A percentile compares a stretch with the other conserved stretches of the same genome.
These are phyloP conservation scores for Melanostoma mellinum DNA, from an alignment of 2,888 invertebrate species.

Conservation along the genomic window DNA sequence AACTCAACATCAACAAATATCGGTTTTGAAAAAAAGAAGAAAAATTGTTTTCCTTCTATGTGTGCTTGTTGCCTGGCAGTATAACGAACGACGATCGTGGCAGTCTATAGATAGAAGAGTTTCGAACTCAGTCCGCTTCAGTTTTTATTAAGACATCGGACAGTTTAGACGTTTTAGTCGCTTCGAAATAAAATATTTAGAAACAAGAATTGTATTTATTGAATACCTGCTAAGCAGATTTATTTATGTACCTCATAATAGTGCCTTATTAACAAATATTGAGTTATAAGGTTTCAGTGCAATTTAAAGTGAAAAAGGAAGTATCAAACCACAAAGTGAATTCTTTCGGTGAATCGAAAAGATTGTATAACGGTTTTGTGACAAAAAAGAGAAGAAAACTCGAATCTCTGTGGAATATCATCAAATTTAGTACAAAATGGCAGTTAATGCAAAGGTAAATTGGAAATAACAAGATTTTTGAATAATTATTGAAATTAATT, in stretches of 20 bases:
- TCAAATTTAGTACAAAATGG: constrained; percentile 26
- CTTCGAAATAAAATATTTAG: constrained; percentile 3
- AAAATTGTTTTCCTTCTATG: constrained; percentile 14
- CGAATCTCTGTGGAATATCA: too few species aligned
- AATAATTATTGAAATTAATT: too few species aligned
- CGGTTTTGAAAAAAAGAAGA: not conserved
- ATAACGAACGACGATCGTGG: constrained; percentile 47
- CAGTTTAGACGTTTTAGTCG: constrained; percentile 45
- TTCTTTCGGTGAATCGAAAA: too few species aligned
- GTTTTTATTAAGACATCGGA: constrained; percentile 62
- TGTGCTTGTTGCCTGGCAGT: constrained; percentile 27
- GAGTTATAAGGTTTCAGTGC: too few species aligned
- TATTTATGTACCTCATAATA: too few species aligned
- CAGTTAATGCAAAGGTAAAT: constrained; percentile 63
- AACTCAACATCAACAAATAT: not conserved
- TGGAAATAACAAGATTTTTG: not conserved
- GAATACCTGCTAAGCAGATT: not conserved
- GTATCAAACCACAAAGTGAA: too few species aligned
- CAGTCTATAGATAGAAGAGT: constrained; percentile 67
- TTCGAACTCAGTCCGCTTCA: constrained; percentile 55
- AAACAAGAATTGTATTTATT: not conserved
- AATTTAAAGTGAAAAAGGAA: too few species aligned
- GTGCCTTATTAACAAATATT: too few species aligned
- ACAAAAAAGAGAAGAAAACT: too few species aligned
- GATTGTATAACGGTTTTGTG: too few species aligned